Evolutionary conservation across 2,797 vertebrate genomes (phyloP).

Genomic region (Microtus obscurus): DNA sequence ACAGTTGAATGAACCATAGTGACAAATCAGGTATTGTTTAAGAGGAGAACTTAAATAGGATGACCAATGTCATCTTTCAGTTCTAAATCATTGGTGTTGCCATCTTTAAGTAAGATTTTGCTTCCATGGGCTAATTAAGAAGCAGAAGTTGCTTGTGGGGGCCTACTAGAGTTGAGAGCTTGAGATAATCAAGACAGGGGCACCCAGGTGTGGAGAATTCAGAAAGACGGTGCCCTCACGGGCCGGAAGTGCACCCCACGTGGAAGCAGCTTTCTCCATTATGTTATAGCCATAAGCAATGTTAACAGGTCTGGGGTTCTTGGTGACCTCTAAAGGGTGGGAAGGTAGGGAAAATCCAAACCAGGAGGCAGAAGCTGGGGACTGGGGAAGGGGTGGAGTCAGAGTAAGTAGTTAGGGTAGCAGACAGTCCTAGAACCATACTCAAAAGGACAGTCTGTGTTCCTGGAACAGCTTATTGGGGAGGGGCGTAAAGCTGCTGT

Average conservation of each 20-base stretch:
- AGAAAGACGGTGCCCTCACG: background rate
- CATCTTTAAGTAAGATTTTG: background rate
- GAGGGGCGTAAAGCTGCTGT: background rate
- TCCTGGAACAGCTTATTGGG: background rate
- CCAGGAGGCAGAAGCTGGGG: background rate
- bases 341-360: background rate
- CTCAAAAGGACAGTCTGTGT: background rate
- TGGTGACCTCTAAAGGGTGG: background rate
- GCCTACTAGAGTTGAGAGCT: background rate
- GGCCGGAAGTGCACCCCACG: background rate
- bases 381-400: background rate
- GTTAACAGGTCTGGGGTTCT: background rate
- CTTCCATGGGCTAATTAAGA: background rate
- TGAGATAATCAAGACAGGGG: background rate
- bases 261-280: background rate
- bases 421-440: accelerated
- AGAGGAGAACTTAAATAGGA: background rate
- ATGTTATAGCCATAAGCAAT: background rate
- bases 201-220: background rate
- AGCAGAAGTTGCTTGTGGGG: background rate
- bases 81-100: background rate
- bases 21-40: background rate
- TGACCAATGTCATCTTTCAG: background rate
- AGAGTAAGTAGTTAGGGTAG: background rate
- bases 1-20: background rate